phyloP scores from a whole-genome alignment of 2,888 invertebrate genomes.

The Lasioglossum calceatum region DNA sequence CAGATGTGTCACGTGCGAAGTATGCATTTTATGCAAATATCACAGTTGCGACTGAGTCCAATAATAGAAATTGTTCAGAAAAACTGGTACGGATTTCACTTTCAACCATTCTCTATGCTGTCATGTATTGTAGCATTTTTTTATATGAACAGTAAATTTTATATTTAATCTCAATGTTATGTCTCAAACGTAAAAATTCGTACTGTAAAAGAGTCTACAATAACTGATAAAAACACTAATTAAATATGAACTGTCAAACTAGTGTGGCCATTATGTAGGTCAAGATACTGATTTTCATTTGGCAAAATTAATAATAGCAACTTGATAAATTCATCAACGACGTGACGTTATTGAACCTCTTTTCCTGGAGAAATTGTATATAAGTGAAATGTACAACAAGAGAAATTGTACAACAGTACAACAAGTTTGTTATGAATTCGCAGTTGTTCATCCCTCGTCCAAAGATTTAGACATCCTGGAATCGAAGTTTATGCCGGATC shows the following conservation, averaged over 20 bases:
- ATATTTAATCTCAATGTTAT: background rate
- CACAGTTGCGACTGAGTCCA: background rate
- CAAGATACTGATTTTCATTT: background rate
- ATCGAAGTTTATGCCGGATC: background rate
- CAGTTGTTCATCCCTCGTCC: background rate
- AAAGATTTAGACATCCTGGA: conserved; percentile 17
- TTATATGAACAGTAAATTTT: background rate
- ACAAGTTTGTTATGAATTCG: conserved; percentile 21
- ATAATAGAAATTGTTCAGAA: background rate
- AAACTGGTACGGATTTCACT: background rate
- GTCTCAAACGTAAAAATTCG: background rate
- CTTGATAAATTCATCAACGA: no score
- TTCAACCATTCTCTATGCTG: background rate
- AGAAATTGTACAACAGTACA: no score
- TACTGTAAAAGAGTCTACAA: no score
- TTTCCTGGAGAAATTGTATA: no score
- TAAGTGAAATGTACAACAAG: no score
- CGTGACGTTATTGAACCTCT: no score
- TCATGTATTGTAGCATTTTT: background rate
- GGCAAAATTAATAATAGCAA: background rate
- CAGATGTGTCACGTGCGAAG: background rate
- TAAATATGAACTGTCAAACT: background rate
- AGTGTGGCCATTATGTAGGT: background rate
- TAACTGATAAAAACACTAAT: background rate
- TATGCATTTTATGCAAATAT: background rate